These are phyloP conservation scores for Thymelicus sylvestris DNA, from an alignment of 2,888 invertebrate species.

Conservation along the genomic window DNA sequence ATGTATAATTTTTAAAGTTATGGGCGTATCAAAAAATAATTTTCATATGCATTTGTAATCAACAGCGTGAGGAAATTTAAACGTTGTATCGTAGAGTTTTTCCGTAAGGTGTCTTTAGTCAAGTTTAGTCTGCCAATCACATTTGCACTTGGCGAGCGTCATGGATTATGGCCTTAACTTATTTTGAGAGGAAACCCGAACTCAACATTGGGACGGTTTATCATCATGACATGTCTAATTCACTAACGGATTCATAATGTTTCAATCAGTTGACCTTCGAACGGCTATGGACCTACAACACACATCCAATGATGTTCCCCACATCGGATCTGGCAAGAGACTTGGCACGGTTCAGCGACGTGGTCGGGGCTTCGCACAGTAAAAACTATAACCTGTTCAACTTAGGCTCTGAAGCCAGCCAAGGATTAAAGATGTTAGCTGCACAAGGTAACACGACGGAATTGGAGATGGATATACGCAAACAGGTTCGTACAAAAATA, in stretches of 20 bases:
- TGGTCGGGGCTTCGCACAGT: constrained; percentile 75
- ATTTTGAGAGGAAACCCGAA: too few relatives aligned
- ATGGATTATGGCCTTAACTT: neutral
- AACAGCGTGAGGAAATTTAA: too few relatives aligned
- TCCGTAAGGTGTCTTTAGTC: too few relatives aligned
- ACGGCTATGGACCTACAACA: constrained; percentile 74
- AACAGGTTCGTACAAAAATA: constrained; percentile 52
- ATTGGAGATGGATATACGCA: constrained; percentile 70
- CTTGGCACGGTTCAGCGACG: constrained; percentile 69
- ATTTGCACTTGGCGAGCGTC: too few relatives aligned
- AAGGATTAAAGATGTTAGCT: constrained; percentile 69
- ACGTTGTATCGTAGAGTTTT: too few relatives aligned
- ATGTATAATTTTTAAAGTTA: too few relatives aligned
- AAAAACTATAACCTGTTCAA: constrained; percentile 65
- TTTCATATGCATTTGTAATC: too few relatives aligned
- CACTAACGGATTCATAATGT: neutral
- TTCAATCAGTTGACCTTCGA: constrained; percentile 66
- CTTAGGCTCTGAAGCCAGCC: constrained; percentile 62
- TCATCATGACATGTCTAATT: too few relatives aligned
- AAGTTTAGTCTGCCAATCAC: too few relatives aligned
- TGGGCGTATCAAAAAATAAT: too few relatives aligned
- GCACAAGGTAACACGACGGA: constrained; percentile 77
- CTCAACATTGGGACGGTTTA: too few relatives aligned
- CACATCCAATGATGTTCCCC: constrained; percentile 68
- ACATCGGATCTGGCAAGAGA: constrained; percentile 41